Evolutionary conservation across 2,888 invertebrate genomes (phyloP), one percentile per base, ranked within the genome.

Genomic region (Seladonia tumulorum): DNA sequence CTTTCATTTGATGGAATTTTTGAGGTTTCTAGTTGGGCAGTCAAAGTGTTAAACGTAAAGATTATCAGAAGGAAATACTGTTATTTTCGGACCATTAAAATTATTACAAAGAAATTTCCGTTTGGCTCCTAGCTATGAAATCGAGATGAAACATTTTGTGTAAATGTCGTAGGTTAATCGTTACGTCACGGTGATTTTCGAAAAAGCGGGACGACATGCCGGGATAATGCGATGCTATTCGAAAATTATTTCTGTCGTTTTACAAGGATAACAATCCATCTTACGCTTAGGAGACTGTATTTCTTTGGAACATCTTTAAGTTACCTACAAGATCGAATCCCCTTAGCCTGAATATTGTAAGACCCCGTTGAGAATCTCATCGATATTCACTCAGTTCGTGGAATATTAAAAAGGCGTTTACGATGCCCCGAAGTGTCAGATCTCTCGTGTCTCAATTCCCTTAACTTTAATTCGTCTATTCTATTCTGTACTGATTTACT

Each of bases 321-420:
- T 79, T 84, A 87, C 72, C 85, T 81, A 77, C 85, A 80, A 83
- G 78, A 89, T 90, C 86, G 81, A 89, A 86, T 90, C 83, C 82
- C 85, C 81, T 89, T 89, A 91, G 88, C 86, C 85, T 89, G 83
- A 88, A 90, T 91, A 90, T 90, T 87, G 79, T 84, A 89, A 71
- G 81, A 71, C 74, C 72, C 76, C 29, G 77, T 49, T 76, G 79
- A 83, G 76, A 88, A 83, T 79, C 81, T 86, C 89, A 81, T 84
- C 82, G 87, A 90, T 86, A 90, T 89, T 91, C 87, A 82, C 82
- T 90, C 83, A 79, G 82, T 87, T 85, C 81, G 83, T 89, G 76
- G 88, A 91, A 88, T 81, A 85, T 89, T 90, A 84, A 88, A 85
- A 83, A 72, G 78, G 42, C 83, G 82, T 87, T 83, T 77, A 86